Conservation (phyloP, 35 echinoderm and acorn worm species). For the Stichopus chloronotus region DNA sequence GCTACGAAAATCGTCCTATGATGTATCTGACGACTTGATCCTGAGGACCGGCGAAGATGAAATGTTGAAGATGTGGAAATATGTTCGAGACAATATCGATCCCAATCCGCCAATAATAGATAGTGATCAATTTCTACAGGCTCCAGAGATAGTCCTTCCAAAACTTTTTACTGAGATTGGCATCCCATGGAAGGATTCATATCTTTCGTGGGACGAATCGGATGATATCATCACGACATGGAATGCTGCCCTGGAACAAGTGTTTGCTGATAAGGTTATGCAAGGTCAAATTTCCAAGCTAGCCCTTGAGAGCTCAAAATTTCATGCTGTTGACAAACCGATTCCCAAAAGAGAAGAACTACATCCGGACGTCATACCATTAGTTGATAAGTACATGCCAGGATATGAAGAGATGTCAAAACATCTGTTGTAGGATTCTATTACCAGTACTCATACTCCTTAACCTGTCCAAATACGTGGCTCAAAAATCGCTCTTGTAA, state of each 20-base stretch:
- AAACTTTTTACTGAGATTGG: conserved; percentile 14
- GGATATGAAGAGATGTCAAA: conserved; percentile 36
- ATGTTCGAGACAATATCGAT: conserved; percentile 2
- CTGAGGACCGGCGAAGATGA: background rate
- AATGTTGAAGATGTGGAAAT: conserved; percentile 11
- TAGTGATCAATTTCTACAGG: background rate
- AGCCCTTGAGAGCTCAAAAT: background rate
- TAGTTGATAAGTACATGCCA: conserved; percentile 5
- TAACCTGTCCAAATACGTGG: no score
- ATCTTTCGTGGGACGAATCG: background rate
- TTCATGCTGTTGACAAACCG: background rate
- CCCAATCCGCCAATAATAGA: background rate
- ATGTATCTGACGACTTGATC: background rate
- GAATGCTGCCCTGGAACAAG: background rate
- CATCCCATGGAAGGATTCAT: conserved; percentile 40
- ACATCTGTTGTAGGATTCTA: background rate
- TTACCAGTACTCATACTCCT: no score
- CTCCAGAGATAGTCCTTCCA: conserved; percentile 4
- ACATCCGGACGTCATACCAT: background rate
- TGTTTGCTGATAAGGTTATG: background rate
- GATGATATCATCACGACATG: background rate
- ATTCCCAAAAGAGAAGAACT: background rate
- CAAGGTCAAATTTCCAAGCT: background rate
- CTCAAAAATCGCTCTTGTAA: no score
- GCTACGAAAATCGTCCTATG: background rate